phyloP scores from a whole-genome alignment of 1,140 invertebrate genomes.

The Pseudomyrmex pallidus region DNA sequence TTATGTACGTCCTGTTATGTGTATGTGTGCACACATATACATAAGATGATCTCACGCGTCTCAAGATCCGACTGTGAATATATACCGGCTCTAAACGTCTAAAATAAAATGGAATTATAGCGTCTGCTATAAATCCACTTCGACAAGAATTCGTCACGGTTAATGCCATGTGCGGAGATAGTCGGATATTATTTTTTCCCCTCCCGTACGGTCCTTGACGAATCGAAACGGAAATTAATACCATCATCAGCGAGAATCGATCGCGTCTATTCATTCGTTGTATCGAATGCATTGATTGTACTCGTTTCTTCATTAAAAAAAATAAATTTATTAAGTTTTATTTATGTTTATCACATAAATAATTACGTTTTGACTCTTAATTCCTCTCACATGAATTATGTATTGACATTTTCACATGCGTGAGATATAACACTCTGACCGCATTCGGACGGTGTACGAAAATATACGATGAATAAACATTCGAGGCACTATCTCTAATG shows the following conservation, averaged over 20 bases:
- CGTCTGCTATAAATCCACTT: conserved; percentile 67
- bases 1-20: too few species aligned
- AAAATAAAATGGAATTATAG: conserved; percentile 20
- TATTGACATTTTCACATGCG: background rate
- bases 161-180: conserved; percentile 71
- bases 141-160: conserved; percentile 71
- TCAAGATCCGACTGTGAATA: too few species aligned
- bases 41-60: too few species aligned
- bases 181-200: conserved; percentile 77
- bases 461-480: background rate
- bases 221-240: conserved; percentile 82
- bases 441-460: background rate
- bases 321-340: too few species aligned
- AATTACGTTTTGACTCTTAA: background rate
- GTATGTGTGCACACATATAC: too few species aligned
- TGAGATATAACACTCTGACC: background rate
- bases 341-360: background rate
- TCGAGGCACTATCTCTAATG: conserved; percentile 31
- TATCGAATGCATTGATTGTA: background rate
- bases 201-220: conserved; percentile 69
- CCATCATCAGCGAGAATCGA: conserved; percentile 56
- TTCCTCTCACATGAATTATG: background rate
- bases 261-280: conserved; percentile 36
- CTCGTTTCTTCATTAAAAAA: background rate
- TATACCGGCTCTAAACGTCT: too few species aligned